Evolutionary conservation across 2,888 invertebrate genomes (phyloP).

Genomic region (Plebejus melissa): DNA sequence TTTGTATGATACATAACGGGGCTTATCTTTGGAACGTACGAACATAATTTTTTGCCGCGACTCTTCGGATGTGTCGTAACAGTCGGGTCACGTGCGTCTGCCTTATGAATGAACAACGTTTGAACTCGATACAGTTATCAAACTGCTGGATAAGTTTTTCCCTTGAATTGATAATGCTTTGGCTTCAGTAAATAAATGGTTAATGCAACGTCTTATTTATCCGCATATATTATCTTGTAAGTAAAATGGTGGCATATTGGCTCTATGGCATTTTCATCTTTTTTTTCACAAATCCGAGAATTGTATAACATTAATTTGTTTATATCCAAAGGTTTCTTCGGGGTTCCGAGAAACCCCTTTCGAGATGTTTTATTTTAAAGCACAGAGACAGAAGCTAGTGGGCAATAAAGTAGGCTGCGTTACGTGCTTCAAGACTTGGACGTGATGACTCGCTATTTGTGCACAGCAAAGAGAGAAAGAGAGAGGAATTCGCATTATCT

Average conservation of each 20-base stretch:
- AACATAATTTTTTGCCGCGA: conserved; percentile 25
- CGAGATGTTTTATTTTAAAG: conserved; percentile 29
- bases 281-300: no score
- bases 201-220: background rate
- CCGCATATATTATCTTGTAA: background rate
- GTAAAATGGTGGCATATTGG: no score
- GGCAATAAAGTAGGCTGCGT: conserved; percentile 64
- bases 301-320: background rate
- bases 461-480: conserved; percentile 23
- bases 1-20: background rate
- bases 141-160: conserved; percentile 28
- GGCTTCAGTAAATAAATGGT: background rate
- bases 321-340: background rate
- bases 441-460: conserved; percentile 39
- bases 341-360: conserved; percentile 33
- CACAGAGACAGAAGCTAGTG: conserved; percentile 43
- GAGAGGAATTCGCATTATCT: conserved; percentile 29
- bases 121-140: conserved; percentile 29
- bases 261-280: no score
- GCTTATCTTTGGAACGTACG: conserved; percentile 27
- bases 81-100: conserved; percentile 24
- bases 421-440: conserved; percentile 57
- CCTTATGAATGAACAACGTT: conserved; percentile 29
- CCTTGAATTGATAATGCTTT: conserved; percentile 9
- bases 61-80: background rate